These are phyloP conservation scores for Thyatira batis DNA, from an alignment of 2,888 invertebrate genomes.

Conservation along the genomic window DNA sequence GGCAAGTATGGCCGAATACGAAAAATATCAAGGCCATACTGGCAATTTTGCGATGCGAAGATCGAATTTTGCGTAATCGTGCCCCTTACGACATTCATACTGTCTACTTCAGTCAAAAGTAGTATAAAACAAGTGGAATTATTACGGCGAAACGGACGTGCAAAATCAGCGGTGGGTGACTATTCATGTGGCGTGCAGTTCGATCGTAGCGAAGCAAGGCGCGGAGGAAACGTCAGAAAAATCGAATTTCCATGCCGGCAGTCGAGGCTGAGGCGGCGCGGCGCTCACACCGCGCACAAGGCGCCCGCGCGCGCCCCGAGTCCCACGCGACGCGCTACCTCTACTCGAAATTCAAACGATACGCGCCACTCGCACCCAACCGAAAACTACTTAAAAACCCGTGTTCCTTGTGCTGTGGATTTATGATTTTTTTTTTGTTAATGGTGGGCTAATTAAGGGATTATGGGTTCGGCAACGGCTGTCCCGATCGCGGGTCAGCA, in stretches of 20 bases:
- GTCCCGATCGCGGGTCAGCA: constrained; percentile 58
- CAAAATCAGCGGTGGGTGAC: constrained; percentile 72
- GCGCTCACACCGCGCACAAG: constrained; percentile 70
- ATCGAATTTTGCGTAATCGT: constrained; percentile 64
- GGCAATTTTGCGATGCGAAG: constrained; percentile 37
- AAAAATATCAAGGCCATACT: constrained; percentile 47
- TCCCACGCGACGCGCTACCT: constrained; percentile 24
- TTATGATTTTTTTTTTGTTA: constrained; percentile 37
- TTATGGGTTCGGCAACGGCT: constrained; percentile 67
- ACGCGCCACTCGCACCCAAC: constrained; percentile 32
- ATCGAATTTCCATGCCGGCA: constrained; percentile 81
- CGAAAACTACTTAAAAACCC: constrained; percentile 24
- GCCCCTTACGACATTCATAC: constrained; percentile 43
- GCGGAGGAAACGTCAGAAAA: constrained; percentile 82
- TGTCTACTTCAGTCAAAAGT: constrained; percentile 54
- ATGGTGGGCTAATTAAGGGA: constrained; percentile 67
- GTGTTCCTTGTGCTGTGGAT: constrained; percentile 46
- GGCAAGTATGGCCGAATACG: constrained; percentile 25
- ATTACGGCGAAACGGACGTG: constrained; percentile 67
- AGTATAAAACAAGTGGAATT: constrained; percentile 63
- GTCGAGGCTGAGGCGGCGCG: constrained; percentile 78
- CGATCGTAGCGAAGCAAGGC: constrained; percentile 77
- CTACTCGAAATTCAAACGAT: constrained; percentile 34
- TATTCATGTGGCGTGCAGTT: constrained; percentile 75
- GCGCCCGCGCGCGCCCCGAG: constrained; percentile 69